phyloP scores from a whole-genome alignment of 2,888 invertebrate species.

The Anarsia innoxiella region DNA sequence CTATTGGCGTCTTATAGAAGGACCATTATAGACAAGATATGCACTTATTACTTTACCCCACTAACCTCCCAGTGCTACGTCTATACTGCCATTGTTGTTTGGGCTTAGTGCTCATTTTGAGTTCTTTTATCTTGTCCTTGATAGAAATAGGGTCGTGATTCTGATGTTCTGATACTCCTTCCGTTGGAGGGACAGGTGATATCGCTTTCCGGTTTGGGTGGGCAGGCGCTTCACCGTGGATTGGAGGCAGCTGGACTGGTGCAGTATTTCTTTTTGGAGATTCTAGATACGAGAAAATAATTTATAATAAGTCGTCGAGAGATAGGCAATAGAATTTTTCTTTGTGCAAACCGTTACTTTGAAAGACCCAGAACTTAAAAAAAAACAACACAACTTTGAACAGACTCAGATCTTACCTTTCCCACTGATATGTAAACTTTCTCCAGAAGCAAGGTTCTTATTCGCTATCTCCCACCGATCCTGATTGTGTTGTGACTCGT shows the following conservation, averaged over 20 bases:
- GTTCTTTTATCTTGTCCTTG: constrained; percentile 46
- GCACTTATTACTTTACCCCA: no score
- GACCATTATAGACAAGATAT: no score
- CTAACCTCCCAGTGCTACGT: no score
- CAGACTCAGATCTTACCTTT: no score
- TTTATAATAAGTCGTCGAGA: no score
- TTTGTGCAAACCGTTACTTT: no score
- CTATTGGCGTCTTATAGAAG: no score
- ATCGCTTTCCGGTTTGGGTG: constrained; percentile 18
- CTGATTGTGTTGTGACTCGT: constrained; percentile 24
- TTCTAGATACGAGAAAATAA: background rate
- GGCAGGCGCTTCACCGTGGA: constrained; percentile 39
- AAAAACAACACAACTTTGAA: no score
- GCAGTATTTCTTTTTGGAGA: constrained; percentile 11
- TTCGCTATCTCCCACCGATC: constrained; percentile 42
- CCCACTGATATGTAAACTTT: constrained; percentile 38
- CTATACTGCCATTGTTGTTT: no score
- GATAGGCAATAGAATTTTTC: no score
- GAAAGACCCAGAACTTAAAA: no score
- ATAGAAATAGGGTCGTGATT: constrained; percentile 44
- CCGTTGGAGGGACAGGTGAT: background rate
- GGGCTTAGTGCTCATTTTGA: constrained; percentile 34
- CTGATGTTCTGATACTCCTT: background rate
- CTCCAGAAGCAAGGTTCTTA: constrained; percentile 49
- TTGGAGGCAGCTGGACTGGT: constrained; percentile 45